phyloP scores from a whole-genome alignment of 2,888 invertebrate species.

The Drosophila putrida region DNA sequence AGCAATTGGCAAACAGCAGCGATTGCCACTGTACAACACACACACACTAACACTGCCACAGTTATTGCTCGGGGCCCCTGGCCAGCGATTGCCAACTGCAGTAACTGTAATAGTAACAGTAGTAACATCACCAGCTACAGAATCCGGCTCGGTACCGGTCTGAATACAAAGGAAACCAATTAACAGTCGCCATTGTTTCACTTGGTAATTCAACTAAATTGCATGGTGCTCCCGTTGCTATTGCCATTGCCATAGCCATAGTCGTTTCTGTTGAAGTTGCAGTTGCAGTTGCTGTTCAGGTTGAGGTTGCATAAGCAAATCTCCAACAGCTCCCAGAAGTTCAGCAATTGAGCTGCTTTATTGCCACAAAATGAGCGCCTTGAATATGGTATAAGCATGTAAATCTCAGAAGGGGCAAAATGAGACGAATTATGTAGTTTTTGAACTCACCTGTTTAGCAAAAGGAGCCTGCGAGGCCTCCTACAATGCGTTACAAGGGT shows the following conservation, averaged over 20 bases:
- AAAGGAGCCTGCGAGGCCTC: neutral
- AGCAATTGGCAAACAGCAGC: slow-evolving; percentile 74
- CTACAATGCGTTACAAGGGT: too few species aligned
- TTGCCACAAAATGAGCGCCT: slow-evolving; percentile 58
- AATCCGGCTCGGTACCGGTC: slow-evolving; percentile 53
- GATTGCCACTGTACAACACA: slow-evolving; percentile 26
- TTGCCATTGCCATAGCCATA: slow-evolving; percentile 7
- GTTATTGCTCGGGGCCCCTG: slow-evolving; percentile 41
- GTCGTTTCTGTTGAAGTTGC: slow-evolving; percentile 5
- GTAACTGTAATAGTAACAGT: slow-evolving; percentile 38
- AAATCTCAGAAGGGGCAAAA: neutral
- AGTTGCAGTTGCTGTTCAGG: slow-evolving; percentile 14
- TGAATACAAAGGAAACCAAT: slow-evolving; percentile 84
- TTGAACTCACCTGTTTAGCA: neutral
- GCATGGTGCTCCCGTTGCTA: slow-evolving; percentile 59
- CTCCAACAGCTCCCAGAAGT: slow-evolving; percentile 41
- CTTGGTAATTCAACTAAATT: slow-evolving; percentile 84
- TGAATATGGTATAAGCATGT: slow-evolving; percentile 14
- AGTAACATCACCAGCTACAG: slow-evolving; percentile 41
- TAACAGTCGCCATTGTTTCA: slow-evolving; percentile 85
- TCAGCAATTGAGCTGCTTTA: slow-evolving; percentile 68
- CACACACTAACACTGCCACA: slow-evolving; percentile 25
- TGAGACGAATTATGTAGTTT: neutral
- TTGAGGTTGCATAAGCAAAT: slow-evolving; percentile 57
- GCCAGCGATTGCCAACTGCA: slow-evolving; percentile 40